Percentiles rank a stretch among this genome's conserved stretches.
These are phyloP conservation scores for Lycaena phlaeas DNA, from an alignment of 2,888 invertebrate genomes.

Conservation along the genomic window DNA sequence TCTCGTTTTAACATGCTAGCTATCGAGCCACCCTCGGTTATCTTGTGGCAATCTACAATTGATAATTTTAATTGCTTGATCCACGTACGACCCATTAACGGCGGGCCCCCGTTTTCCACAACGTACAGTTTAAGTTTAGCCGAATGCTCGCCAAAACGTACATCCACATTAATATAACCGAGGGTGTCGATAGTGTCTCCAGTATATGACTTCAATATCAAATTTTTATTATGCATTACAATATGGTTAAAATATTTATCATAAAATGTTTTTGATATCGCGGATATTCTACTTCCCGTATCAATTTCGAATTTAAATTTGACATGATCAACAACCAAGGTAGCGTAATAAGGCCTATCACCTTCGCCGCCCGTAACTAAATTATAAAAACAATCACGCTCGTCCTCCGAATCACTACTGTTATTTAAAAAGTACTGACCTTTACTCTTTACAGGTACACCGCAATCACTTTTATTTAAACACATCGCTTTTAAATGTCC, in stretches of 20 bases:
- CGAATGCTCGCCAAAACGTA: not conserved
- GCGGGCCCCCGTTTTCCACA: constrained; percentile 19
- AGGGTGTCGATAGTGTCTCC: constrained; percentile 13
- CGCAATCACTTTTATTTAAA: constrained; percentile 5
- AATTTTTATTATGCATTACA: constrained; percentile 10
- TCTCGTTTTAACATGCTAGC: constrained; percentile 4
- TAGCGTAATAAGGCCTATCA: constrained; percentile 14
- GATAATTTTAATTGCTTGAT: constrained; percentile 17
- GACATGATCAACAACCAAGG: constrained; percentile 12
- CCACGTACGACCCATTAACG: constrained; percentile 20
- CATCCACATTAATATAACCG: constrained; percentile 16
- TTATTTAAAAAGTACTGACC: constrained; percentile 12
- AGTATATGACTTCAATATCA: constrained; percentile 17
- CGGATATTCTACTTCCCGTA: constrained; percentile 20
- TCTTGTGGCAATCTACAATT: not conserved
- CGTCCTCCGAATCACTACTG: constrained; percentile 11
- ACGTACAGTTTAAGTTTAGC: constrained; percentile 15
- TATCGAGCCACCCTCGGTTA: constrained; percentile 4
- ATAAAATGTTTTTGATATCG: constrained; percentile 18
- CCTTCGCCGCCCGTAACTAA: constrained; percentile 8
- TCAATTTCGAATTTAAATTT: constrained; percentile 19
- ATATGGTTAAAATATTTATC: constrained; percentile 14
- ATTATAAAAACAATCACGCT: constrained; percentile 15
- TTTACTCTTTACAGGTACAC: not conserved
- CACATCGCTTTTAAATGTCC: constrained; percentile 11